Percentiles rank a stretch among this genome's conserved stretches.
Conservation (phyloP, 2,888 invertebrate genomes). For the Quadroppia sp. region DNA sequence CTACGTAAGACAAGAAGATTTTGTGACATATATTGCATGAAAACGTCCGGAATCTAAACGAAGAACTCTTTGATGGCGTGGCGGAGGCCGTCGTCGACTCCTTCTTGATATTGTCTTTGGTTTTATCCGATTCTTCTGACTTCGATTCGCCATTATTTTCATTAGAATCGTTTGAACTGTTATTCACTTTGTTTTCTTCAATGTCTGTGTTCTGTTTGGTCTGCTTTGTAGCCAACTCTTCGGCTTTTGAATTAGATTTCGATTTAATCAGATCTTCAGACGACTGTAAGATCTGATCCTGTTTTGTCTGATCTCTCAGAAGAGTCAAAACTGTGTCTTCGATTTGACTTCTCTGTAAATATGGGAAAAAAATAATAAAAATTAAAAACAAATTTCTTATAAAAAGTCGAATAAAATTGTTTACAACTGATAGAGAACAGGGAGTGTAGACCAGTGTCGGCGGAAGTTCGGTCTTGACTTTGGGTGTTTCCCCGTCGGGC, state of each 20-base stretch:
- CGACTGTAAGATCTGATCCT: conserved; percentile 44
- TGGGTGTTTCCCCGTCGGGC: background rate
- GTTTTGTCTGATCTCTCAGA: conserved; percentile 44
- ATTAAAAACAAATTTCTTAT: background rate
- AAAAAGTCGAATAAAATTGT: background rate
- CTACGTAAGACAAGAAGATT: conserved; percentile 44
- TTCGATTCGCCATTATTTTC: background rate
- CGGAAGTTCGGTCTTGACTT: conserved; percentile 1
- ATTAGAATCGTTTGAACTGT: background rate
- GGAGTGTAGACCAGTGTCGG: conserved; percentile 17
- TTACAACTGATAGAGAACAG: conserved; percentile 37
- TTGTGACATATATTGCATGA: conserved; percentile 44
- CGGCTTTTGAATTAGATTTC: background rate
- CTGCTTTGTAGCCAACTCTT: background rate
- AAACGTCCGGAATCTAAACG: conserved; percentile 40
- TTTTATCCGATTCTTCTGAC: background rate
- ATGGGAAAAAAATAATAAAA: background rate
- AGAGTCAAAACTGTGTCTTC: conserved; percentile 44
- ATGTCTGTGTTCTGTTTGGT: background rate
- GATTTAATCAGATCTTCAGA: conserved; percentile 30
- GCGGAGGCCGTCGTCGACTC: conserved; percentile 14
- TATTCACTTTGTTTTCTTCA: background rate
- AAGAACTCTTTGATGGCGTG: background rate
- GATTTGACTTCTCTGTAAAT: conserved; percentile 43
- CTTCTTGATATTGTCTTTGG: background rate